Percentiles rank a stretch among this genome's conserved stretches.
Conservation (phyloP, 2,113 vertebrate genomes). For the Lamprologus ornatipinnis region DNA sequence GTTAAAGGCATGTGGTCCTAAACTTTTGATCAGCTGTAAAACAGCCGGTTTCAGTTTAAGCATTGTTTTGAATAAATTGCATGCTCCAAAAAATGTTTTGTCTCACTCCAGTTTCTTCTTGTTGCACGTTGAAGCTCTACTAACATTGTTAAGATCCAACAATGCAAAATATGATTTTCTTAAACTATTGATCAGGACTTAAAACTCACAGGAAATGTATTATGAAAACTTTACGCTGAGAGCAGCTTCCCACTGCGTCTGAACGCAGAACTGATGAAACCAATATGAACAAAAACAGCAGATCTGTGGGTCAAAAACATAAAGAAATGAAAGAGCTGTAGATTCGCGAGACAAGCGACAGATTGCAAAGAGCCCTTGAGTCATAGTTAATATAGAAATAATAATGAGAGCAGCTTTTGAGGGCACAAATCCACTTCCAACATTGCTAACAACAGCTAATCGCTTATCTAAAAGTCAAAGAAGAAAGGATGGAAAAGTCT, state of each 20-base stretch:
- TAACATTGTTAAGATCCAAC: background rate
- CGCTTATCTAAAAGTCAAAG: background rate
- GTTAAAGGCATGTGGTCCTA: accelerated
- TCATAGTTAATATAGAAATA: background rate
- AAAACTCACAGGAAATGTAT: background rate
- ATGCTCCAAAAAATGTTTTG: background rate
- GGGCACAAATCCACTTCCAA: background rate
- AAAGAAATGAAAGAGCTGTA: background rate
- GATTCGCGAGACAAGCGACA: background rate
- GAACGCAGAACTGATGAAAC: accelerated
- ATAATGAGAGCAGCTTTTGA: background rate
- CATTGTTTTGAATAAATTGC: background rate
- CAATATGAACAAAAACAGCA: background rate
- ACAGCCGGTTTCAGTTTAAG: background rate
- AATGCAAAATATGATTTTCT: background rate
- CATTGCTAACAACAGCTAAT: background rate
- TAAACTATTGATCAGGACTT: accelerated
- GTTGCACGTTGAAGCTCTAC: accelerated
- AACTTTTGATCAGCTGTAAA: background rate
- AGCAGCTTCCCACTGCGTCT: background rate
- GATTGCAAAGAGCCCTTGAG: background rate
- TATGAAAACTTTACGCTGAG: background rate
- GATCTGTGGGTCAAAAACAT: background rate
- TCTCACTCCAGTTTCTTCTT: background rate
- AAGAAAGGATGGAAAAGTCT: background rate